These are phyloP conservation scores for Cuculus canorus DNA, from an alignment of 2,797 vertebrate species.

Conservation along the genomic window DNA sequence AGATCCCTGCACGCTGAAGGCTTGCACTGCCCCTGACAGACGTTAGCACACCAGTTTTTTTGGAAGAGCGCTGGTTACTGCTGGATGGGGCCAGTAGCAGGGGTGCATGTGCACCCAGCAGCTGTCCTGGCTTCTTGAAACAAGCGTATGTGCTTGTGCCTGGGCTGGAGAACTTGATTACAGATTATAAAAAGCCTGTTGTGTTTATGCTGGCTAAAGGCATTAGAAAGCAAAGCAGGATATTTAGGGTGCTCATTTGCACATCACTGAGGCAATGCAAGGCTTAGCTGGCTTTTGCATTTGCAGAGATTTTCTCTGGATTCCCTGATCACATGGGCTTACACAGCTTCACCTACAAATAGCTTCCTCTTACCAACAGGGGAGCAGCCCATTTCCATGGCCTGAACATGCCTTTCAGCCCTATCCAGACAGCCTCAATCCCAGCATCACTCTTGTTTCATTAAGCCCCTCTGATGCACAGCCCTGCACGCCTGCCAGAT, in stretches of 20 bases:
- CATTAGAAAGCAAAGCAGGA: slow-evolving; percentile 57
- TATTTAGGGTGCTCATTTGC: slow-evolving; percentile 60
- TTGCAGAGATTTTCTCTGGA: slow-evolving; percentile 34
- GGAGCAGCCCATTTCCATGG: slow-evolving; percentile 29
- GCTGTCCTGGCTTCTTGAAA: not conserved
- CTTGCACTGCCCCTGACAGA: not conserved
- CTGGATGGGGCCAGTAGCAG: not conserved
- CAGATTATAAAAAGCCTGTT: slow-evolving; percentile 39
- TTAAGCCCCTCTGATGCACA: slow-evolving; percentile 67
- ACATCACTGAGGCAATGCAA: slow-evolving; percentile 45
- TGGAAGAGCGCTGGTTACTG: not conserved
- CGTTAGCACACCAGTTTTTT: not conserved
- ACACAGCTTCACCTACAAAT: slow-evolving; percentile 12
- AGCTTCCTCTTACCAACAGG: not conserved
- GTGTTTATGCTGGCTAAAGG: slow-evolving; percentile 51
- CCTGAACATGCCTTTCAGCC: slow-evolving; percentile 24
- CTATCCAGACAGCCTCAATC: slow-evolving; percentile 41
- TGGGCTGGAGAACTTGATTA: slow-evolving; percentile 6
- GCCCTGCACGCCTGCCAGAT: slow-evolving; percentile 68
- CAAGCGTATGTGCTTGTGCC: not conserved
- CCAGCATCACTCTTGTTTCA: slow-evolving; percentile 50
- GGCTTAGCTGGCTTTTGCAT: slow-evolving; percentile 45
- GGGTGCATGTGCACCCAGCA: not conserved
- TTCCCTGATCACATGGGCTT: slow-evolving; percentile 34
- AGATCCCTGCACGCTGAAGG: not conserved